These are phyloP conservation scores for Pipistrellus pygmaeus DNA, from an alignment of 2,797 vertebrate species.

Conservation along the genomic window DNA sequence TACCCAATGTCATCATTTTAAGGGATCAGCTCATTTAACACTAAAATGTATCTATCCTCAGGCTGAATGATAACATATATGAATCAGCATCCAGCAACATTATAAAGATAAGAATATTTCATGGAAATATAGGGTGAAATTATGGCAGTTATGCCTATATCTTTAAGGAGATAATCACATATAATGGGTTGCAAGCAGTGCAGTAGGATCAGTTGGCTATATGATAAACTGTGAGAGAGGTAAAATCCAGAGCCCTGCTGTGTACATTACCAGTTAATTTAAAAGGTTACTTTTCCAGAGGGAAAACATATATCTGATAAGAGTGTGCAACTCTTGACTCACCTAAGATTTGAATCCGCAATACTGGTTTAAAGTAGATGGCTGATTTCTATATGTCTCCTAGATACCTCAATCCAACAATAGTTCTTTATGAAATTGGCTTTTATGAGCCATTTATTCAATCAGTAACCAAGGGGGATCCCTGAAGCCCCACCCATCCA, in stretches of 20 bases:
- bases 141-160: neutral
- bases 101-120: slow-evolving; percentile 48
- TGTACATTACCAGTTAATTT: neutral
- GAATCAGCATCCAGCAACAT: slow-evolving; percentile 20
- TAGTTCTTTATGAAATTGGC: neutral
- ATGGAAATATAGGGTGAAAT: slow-evolving; percentile 55
- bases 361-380: slow-evolving; percentile 13
- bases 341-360: slow-evolving; percentile 17
- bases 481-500: neutral
- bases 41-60: slow-evolving; percentile 39
- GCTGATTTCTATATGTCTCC: neutral
- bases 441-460: neutral
- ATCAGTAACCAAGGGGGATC: neutral
- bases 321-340: neutral
- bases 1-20: slow-evolving; percentile 51
- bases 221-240: neutral
- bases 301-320: neutral
- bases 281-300: slow-evolving; percentile 35
- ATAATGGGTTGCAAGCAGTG: neutral
- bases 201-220: neutral
- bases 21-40: slow-evolving; percentile 66
- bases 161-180: slow-evolving; percentile 4
- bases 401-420: neutral
- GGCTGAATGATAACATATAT: slow-evolving; percentile 59
- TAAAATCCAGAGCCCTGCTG: neutral